phyloP scores from a whole-genome alignment of 1,140 invertebrate species.

The Drosophila leontia region DNA sequence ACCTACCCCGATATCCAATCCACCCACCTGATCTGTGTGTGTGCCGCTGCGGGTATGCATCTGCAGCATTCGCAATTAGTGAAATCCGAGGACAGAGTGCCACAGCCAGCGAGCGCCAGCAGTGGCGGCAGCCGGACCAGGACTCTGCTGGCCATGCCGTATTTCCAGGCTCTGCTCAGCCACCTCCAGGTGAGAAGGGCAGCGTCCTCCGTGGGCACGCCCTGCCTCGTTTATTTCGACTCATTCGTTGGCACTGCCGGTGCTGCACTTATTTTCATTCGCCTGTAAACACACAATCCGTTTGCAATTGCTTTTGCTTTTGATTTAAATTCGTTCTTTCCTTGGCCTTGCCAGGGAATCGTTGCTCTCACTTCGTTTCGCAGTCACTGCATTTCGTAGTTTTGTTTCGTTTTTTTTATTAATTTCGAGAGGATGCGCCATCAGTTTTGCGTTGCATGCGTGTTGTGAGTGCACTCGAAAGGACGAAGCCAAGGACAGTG shows the following conservation, averaged over 20 bases:
- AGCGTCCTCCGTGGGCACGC: slow-evolving; percentile 55
- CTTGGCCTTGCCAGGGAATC: slow-evolving; percentile 13
- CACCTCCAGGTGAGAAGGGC: slow-evolving; percentile 90
- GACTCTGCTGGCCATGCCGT: slow-evolving; percentile 86
- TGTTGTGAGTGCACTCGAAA: slow-evolving; percentile 61
- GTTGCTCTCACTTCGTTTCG: slow-evolving; percentile 3
- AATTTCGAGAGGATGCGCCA: slow-evolving; percentile 13
- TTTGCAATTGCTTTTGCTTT: slow-evolving; percentile 48
- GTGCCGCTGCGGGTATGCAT: slow-evolving; percentile 4
- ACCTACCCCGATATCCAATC: slow-evolving; percentile 4
- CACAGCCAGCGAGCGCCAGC: slow-evolving; percentile 85
- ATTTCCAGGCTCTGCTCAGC: slow-evolving; percentile 89
- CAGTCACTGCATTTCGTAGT: slow-evolving; percentile 8
- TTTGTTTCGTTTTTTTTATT: slow-evolving; percentile 25
- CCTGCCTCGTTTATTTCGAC: slow-evolving; percentile 29
- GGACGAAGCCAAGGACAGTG: slow-evolving; percentile 44
- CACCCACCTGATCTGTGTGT: slow-evolving; percentile 12
- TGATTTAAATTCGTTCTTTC: slow-evolving; percentile 51
- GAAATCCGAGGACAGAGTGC: slow-evolving; percentile 69
- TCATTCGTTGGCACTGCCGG: slow-evolving; percentile 22
- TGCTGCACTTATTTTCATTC: slow-evolving; percentile 33
- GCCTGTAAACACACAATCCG: slow-evolving; percentile 33
- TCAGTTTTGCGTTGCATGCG: slow-evolving; percentile 42
- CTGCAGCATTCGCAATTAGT: slow-evolving; percentile 75
- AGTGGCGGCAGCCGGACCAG: slow-evolving; percentile 87